Conservation (phyloP, 2,888 invertebrate genomes). For the Uloborus plumipes region DNA sequence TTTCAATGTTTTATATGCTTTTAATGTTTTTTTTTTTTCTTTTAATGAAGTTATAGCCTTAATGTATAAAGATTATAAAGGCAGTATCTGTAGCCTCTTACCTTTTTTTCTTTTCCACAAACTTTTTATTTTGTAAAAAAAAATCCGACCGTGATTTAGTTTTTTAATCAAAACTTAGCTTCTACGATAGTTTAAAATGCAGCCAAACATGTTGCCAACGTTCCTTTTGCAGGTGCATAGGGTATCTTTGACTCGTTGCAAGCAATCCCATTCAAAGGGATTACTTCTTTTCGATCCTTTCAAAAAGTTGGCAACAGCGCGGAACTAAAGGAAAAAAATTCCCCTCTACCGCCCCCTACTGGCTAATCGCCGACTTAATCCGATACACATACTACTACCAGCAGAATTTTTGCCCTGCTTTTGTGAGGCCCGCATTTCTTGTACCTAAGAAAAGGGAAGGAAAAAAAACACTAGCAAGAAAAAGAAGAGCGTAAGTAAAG, state of each 20-base stretch:
- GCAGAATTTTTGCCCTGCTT: slow-evolving; percentile 30
- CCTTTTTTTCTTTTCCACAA: no score
- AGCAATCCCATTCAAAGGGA: slow-evolving; percentile 43
- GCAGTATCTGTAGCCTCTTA: no score
- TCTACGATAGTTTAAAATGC: neutral
- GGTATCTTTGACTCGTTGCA: slow-evolving; percentile 44
- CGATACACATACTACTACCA: slow-evolving; percentile 59
- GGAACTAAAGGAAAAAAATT: neutral
- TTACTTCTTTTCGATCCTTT: slow-evolving; percentile 38
- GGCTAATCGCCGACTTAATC: slow-evolving; percentile 55
- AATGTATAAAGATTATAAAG: no score
- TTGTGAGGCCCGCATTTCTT: slow-evolving; percentile 42
- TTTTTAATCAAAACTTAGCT: neutral
- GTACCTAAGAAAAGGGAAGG: neutral
- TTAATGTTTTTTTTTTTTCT: no score
- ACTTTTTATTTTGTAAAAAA: no score
- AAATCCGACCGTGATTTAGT: neutral
- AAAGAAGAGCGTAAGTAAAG: no score
- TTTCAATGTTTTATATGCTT: no score
- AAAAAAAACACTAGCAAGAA: no score
- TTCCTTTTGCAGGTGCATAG: slow-evolving; percentile 26
- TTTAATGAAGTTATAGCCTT: no score
- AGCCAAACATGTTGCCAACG: slow-evolving; percentile 1
- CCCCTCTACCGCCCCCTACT: slow-evolving; percentile 16
- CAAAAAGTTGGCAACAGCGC: slow-evolving; percentile 21